Evolutionary conservation across 2,888 invertebrate species (phyloP), one percentile per base, ranked within the genome.

Genomic region (Leucophora obtusa): DNA sequence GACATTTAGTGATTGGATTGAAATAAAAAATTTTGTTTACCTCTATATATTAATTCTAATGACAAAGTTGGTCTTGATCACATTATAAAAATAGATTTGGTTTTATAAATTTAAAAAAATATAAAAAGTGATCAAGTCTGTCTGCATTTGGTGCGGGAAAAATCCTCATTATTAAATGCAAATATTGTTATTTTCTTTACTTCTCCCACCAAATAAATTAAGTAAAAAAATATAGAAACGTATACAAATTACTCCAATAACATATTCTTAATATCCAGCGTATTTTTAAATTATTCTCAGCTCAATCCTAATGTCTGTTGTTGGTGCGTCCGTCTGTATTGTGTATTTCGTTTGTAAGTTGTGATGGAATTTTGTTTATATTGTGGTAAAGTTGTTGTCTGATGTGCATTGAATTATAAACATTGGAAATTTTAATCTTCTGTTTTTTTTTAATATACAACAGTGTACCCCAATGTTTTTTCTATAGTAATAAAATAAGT

Each of bases 401-500:
- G n/a, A 70, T 70, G 59, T 24, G 69, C 21, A 51, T 59, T 50
- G 69, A 59, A 70, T 70, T 70, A 50, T 59, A 59, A 63, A 38
- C 38, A 38, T 38, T 38, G 14, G 14, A 38, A 38, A 38, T 38
- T 38, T 11, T 28, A 15, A 58, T 50, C 10, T 56, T 28, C 28
- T 17, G 11, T 11, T 28, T 28, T 28, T 28, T 28, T 28, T 6
- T 38, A 38, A 10, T 11, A 10, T 38, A 38, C 38, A 38, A 10
- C 14, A 38, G 38, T 7, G 28, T 28, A 7, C 6, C 28, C 28
- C 28, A 28, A 28, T 6, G 5, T 28, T 28, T 28, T 28, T 28
- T 3, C 28, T 28, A 28, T 3, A 28, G 4, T 4, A 6, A 6
- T 24, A 24, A 24, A 24, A 2, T n/a, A n/a, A n/a, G n/a, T n/a